Conservation (phyloP, 30 jellyfish, hydroid and myxozoan species). For the Aurelia coerulea region DNA sequence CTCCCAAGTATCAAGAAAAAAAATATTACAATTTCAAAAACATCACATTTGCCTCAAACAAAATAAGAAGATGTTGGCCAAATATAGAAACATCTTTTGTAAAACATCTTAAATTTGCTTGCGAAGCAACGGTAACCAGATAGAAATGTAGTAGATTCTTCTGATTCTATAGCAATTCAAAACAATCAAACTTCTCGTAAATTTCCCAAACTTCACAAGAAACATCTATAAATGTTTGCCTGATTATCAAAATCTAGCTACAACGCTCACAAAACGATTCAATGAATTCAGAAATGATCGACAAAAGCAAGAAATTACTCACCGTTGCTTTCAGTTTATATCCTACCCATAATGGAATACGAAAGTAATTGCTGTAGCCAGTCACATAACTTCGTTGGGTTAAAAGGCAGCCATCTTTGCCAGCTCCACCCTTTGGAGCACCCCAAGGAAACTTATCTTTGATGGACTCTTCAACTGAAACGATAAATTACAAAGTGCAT, state of each 20-base stretch:
- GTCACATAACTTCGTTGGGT: slow-evolving; percentile 65
- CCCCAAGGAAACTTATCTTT: slow-evolving; percentile 57
- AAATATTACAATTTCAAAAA: too few relatives aligned
- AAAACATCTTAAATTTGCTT: too few relatives aligned
- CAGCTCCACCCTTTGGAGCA: slow-evolving; percentile 68
- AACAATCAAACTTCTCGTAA: not conserved
- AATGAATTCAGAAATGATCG: not conserved
- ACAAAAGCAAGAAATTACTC: not conserved
- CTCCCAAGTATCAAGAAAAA: too few relatives aligned
- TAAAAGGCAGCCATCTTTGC: slow-evolving; percentile 50
- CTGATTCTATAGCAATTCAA: not conserved
- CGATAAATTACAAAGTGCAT: not conserved
- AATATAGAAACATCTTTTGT: too few relatives aligned
- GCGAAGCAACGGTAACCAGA: too few relatives aligned
- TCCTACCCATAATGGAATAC: slow-evolving; percentile 82
- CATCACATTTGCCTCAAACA: too few relatives aligned
- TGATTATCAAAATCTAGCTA: not conserved
- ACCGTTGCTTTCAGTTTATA: slow-evolving; percentile 67
- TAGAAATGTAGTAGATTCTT: not conserved
- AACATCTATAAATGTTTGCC: not conserved
- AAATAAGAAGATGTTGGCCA: too few relatives aligned
- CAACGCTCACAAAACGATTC: too few relatives aligned
- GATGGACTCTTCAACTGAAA: slow-evolving; percentile 25
- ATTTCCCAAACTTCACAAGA: not conserved
- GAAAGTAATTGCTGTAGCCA: slow-evolving; percentile 65